A percentile compares a stretch with the other conserved stretches of the same genome.
Conservation (phyloP, 2,888 invertebrate species). For the Limulus polyphemus region DNA sequence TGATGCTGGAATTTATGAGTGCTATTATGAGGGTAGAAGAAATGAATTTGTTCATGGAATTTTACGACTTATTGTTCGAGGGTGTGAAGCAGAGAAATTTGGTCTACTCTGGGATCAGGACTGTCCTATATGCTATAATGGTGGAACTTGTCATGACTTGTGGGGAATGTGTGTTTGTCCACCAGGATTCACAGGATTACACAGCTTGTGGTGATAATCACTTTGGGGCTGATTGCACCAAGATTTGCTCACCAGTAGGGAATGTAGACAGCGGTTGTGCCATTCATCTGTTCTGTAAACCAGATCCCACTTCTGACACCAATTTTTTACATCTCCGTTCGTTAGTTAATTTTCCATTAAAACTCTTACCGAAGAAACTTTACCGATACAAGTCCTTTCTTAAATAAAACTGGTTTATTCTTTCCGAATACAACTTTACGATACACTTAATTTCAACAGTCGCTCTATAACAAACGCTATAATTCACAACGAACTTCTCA, state of each 20-base stretch:
- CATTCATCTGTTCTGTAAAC: constrained; percentile 21
- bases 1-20: constrained; percentile 21
- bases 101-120: constrained; percentile 14
- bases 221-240: constrained; percentile 21
- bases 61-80: constrained; percentile 18
- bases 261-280: constrained; percentile 16
- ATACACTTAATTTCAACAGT: no score
- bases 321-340: no score
- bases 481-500: no score
- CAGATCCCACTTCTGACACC: no score
- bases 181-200: constrained; percentile 20
- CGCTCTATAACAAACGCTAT: no score
- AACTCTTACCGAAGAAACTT: no score
- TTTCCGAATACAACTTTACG: no score
- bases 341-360: no score
- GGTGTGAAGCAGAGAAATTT: constrained; percentile 16
- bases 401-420: no score
- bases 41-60: constrained; percentile 17
- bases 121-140: constrained; percentile 22
- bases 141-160: constrained; percentile 23
- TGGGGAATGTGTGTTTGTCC: constrained; percentile 23
- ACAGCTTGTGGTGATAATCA: constrained; percentile 23
- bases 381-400: no score
- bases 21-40: constrained; percentile 19
- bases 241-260: constrained; percentile 14